These are phyloP conservation scores for Centropus unirufus DNA, from an alignment of 2,113 vertebrate species.

Conservation along the genomic window DNA sequence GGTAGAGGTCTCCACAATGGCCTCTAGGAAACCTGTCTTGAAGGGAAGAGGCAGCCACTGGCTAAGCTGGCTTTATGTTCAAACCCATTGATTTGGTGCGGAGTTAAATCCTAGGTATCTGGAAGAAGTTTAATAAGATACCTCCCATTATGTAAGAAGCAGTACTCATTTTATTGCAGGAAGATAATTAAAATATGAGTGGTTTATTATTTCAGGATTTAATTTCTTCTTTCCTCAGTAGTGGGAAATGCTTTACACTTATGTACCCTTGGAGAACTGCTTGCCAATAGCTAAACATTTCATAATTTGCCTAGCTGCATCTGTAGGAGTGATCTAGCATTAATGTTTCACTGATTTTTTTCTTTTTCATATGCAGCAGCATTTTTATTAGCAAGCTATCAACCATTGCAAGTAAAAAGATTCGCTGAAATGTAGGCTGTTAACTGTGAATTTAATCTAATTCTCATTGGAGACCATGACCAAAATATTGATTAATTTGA, in stretches of 20 bases:
- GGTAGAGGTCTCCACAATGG: not conserved
- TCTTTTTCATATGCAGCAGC: not conserved
- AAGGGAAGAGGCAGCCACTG: not conserved
- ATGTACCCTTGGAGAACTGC: not conserved
- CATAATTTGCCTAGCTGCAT: not conserved
- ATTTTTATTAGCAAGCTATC: not conserved
- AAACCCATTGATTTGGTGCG: not conserved
- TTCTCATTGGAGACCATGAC: not conserved
- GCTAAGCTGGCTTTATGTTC: not conserved
- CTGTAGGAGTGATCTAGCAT: not conserved
- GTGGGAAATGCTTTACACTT: not conserved
- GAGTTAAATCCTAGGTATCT: not conserved
- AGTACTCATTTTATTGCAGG: not conserved
- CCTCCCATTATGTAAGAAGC: not conserved
- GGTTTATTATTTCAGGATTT: not conserved
- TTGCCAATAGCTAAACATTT: not conserved
- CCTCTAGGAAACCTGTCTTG: not conserved
- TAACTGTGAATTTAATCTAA: not conserved
- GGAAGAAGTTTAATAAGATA: not conserved
- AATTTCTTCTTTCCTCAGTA: not conserved
- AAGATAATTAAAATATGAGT: not conserved
- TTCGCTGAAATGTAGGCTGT: not conserved
- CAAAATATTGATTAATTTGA: not conserved
- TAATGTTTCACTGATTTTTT: not conserved
- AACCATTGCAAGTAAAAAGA: not conserved